A percentile compares a stretch with the other conserved stretches of the same genome.
Evolutionary conservation across 2,888 invertebrate species (phyloP).

Genomic region (Mongoloraphidia duomilia): DNA sequence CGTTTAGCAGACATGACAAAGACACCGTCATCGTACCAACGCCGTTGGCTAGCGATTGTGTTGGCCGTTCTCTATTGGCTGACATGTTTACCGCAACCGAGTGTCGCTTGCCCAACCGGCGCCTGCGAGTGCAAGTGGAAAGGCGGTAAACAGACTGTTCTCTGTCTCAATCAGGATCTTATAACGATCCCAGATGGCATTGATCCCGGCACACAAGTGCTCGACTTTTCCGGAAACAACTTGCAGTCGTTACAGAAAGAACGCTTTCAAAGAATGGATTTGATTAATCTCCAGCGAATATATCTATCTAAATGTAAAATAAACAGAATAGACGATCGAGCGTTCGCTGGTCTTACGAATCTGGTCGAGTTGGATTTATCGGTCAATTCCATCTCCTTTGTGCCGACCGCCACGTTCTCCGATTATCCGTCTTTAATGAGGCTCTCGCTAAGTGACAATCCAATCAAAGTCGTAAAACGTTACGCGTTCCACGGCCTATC

Average conservation of each 20-base stretch:
- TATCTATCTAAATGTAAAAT: slow-evolving; percentile 67
- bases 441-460: slow-evolving; percentile 66
- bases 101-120: slow-evolving; percentile 45
- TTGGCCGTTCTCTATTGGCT: no score
- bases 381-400: slow-evolving; percentile 59
- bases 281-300: slow-evolving; percentile 78
- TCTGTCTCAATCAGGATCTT: slow-evolving; percentile 67
- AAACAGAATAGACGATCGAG: slow-evolving; percentile 60
- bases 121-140: slow-evolving; percentile 86
- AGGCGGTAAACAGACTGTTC: slow-evolving; percentile 80
- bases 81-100: not conserved
- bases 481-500: slow-evolving; percentile 60
- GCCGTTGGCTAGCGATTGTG: no score
- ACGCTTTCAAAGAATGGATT: slow-evolving; percentile 60
- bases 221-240: slow-evolving; percentile 74
- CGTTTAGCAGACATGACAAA: no score
- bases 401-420: slow-evolving; percentile 66
- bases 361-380: slow-evolving; percentile 79
- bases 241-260: slow-evolving; percentile 64
- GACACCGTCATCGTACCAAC: no score
- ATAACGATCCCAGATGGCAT: slow-evolving; percentile 64
- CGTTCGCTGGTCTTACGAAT: slow-evolving; percentile 73
- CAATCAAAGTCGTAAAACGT: slow-evolving; percentile 55
- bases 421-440: slow-evolving; percentile 72
- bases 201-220: slow-evolving; percentile 72